A percentile compares a stretch with the other conserved stretches of the same genome.
These are phyloP conservation scores for Trachymyrmex septentrionalis DNA, from an alignment of 1,140 invertebrate genomes.

Conservation along the genomic window DNA sequence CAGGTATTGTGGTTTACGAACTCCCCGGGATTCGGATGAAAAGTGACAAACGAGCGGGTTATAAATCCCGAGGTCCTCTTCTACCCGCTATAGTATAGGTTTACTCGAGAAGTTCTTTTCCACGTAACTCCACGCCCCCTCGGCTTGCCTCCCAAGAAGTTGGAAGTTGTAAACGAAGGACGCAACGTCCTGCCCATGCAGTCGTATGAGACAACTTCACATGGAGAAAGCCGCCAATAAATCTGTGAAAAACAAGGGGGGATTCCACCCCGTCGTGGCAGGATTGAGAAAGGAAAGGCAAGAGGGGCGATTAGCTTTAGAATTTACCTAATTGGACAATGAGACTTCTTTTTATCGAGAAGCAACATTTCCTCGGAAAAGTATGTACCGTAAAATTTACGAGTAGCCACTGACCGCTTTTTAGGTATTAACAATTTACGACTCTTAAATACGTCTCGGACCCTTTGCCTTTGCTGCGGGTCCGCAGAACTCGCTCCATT, in stretches of 20 bases:
- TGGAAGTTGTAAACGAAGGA: constrained; percentile 42
- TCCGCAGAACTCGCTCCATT: constrained; percentile 64
- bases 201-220: constrained; percentile 33
- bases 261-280: background rate
- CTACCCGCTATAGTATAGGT: constrained; percentile 20
- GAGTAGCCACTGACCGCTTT: constrained; percentile 50
- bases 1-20: constrained; percentile 23
- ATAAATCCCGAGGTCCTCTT: constrained; percentile 81
- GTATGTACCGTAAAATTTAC: constrained; percentile 57
- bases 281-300: background rate
- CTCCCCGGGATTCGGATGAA: constrained; percentile 25
- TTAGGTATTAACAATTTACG: constrained; percentile 66
- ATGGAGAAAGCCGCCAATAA: constrained; percentile 63
- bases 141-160: constrained; percentile 62
- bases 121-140: constrained; percentile 71
- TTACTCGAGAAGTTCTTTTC: constrained; percentile 73
- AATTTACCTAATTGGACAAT: constrained; percentile 65
- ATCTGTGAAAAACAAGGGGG: constrained; percentile 66
- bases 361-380: constrained; percentile 12
- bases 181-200: constrained; percentile 54
- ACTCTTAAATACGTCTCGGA: constrained; percentile 61
- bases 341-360: constrained; percentile 42
- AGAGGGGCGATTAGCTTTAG: background rate
- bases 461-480: constrained; percentile 51
- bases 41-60: constrained; percentile 80